Percentiles rank a stretch among this genome's conserved stretches.
These are phyloP conservation scores for Phrynosoma blainvillii DNA, from an alignment of 2,113 vertebrate genomes.

Conservation along the genomic window DNA sequence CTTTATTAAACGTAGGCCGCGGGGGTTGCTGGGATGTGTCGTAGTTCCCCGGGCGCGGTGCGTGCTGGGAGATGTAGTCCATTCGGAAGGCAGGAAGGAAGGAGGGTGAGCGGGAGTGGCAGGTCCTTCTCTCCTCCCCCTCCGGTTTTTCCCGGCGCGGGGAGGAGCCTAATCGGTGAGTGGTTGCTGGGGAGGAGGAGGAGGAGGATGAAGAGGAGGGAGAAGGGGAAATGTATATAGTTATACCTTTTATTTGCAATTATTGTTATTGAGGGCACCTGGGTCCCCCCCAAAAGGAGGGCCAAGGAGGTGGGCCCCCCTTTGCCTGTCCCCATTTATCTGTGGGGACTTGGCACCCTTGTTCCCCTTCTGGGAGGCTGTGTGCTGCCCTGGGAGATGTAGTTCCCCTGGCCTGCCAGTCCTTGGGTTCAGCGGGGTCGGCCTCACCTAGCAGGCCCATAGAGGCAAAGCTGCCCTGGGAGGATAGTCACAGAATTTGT, in stretches of 20 bases:
- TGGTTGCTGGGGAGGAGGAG: constrained; percentile 25
- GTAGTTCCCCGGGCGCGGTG: not conserved
- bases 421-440: not conserved
- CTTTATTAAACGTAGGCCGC: not conserved
- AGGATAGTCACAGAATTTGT: not conserved
- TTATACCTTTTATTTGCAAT: not conserved
- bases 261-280: not conserved
- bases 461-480: not conserved
- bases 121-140: not conserved
- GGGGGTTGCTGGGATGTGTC: not conserved
- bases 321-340: too few species aligned
- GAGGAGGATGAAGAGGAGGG: not conserved
- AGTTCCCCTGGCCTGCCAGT: too few species aligned
- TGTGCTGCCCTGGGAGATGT: not conserved
- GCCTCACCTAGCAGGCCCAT: not conserved
- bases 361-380: too few species aligned
- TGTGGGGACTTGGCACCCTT: not conserved
- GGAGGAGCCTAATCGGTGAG: constrained; percentile 31
- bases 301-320: not conserved
- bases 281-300: not conserved
- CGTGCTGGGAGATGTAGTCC: constrained; percentile 16
- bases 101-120: not conserved
- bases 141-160: constrained; percentile 30
- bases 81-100: not conserved
- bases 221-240: too few species aligned